Evolutionary conservation across 2,888 invertebrate species (phyloP), one percentile per base, ranked within the genome.

Genomic region (Phorcus lineatus): DNA sequence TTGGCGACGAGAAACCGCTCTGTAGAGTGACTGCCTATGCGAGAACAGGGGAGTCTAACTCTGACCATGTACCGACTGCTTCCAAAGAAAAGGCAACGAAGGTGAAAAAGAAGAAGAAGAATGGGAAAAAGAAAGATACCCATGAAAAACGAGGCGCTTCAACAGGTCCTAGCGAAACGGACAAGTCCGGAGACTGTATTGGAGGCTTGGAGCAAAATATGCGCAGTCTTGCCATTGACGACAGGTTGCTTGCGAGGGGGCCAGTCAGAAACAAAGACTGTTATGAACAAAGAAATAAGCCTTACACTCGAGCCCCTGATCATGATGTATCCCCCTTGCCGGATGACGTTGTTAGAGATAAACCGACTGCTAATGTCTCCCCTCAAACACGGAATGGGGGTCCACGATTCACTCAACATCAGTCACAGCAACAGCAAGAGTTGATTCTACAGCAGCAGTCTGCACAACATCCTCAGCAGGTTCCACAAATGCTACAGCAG

Each of bases 41-140:
- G 57, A 24, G 16, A n/a, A 57, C n/a, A 57, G 16, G 9, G 1
- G 22, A n/a, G 1, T 57, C 24, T 1, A 57, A 57, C 19, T 4
- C 22, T 4, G 24, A 57, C 22, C 19, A 57, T 16, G 57, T 9
- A 57, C 7, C 9, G 13, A n/a, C 7, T 24, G 6, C 19, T 19
- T 57, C 57, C 3, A 67, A 67, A 22, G 36, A 28, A 22, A 67
- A 24, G 3, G 36, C 22, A 67, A 67, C 13, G 22, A 74, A 54
- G 6, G 67, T 67, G 36, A 74, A 53, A 31, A 74, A 74, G 47
- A 53, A 74, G 24, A 74, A 74, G 9, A 52, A 74, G 24, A 74
- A 52, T 2, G 19, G 24, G n/a, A 22, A 74, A 19, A 40, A 74
- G 22, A 40, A 19, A 19, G 22, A 47, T 47, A 6, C 11, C 28